These are phyloP conservation scores for Plectrocnemia conspersa DNA, from an alignment of 1,140 invertebrate species.

Conservation along the genomic window DNA sequence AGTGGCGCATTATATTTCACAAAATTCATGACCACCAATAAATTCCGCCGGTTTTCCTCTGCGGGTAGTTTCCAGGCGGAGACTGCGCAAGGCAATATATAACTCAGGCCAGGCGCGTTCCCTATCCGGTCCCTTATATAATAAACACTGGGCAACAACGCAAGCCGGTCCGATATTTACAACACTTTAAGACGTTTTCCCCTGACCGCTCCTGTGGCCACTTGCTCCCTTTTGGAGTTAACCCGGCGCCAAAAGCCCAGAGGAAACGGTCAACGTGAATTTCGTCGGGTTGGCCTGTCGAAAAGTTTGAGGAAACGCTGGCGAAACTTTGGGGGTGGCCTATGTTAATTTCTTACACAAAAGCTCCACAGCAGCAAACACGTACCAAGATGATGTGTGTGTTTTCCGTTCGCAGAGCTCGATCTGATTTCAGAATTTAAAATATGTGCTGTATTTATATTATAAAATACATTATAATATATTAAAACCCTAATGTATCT, in stretches of 20 bases:
- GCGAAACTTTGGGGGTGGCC: constrained; percentile 27
- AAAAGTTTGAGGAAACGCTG: neutral
- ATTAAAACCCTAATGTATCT: no score
- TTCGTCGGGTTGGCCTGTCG: constrained; percentile 8
- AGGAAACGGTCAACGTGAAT: constrained; percentile 27
- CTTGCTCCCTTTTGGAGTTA: neutral
- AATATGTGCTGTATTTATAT: constrained; percentile 4
- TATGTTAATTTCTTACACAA: constrained; percentile 36
- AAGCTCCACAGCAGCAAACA: constrained; percentile 25
- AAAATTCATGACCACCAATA: constrained; percentile 36
- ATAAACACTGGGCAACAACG: constrained; percentile 33
- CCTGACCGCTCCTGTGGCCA: neutral
- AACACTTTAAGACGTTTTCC: constrained; percentile 2
- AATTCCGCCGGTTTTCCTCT: constrained; percentile 33
- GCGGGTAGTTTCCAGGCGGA: constrained; percentile 24
- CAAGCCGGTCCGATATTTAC: constrained; percentile 7
- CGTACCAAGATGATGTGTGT: constrained; percentile 34
- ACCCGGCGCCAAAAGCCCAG: constrained; percentile 17
- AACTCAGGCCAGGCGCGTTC: constrained; percentile 29
- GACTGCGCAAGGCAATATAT: constrained; percentile 28
- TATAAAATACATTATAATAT: no score
- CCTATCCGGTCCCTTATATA: constrained; percentile 34
- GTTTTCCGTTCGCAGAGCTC: constrained; percentile 24
- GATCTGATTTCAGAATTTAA: constrained; percentile 32
- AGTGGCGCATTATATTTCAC: constrained; percentile 35